Evolutionary conservation across 1,140 invertebrate genomes (phyloP).

Genomic region (Manduca sexta): DNA sequence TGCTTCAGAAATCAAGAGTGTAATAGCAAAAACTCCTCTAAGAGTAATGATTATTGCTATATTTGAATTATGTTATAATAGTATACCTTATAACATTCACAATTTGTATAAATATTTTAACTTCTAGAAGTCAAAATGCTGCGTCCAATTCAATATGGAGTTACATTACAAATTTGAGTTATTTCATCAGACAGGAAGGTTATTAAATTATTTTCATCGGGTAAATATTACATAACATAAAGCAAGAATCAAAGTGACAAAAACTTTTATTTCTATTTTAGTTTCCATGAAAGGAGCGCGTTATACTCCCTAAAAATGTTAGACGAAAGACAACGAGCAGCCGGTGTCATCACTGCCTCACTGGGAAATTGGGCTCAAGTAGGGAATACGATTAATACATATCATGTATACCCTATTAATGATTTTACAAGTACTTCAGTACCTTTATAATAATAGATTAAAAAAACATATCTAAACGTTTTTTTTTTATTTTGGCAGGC

Average conservation of each 20-base stretch:
- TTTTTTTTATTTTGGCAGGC: slow-evolving; percentile 78
- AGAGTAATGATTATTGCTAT: slow-evolving; percentile 8
- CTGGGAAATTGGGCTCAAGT: slow-evolving; percentile 75
- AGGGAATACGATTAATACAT: too few species aligned
- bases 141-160: slow-evolving; percentile 17
- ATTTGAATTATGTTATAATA: background rate
- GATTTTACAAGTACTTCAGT: too few species aligned
- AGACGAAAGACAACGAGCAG: slow-evolving; percentile 71
- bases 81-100: too few species aligned
- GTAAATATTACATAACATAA: background rate
- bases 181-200: slow-evolving; percentile 26
- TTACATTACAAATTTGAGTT: slow-evolving; percentile 30
- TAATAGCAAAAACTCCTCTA: slow-evolving; percentile 16
- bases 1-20: slow-evolving; percentile 7
- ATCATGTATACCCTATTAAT: too few species aligned
- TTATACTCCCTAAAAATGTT: slow-evolving; percentile 79
- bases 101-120: slow-evolving; percentile 2
- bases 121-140: slow-evolving; percentile 23
- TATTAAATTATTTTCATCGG: slow-evolving; percentile 3
- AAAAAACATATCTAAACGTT: too few species aligned
- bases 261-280: slow-evolving; percentile 18
- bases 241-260: background rate
- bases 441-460: too few species aligned
- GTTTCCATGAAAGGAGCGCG: slow-evolving; percentile 84
- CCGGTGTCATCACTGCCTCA: slow-evolving; percentile 83